Evolutionary conservation across 2,113 vertebrate species (phyloP), one percentile per base, ranked within the genome.

Genomic region (Halichoerus grypus): DNA sequence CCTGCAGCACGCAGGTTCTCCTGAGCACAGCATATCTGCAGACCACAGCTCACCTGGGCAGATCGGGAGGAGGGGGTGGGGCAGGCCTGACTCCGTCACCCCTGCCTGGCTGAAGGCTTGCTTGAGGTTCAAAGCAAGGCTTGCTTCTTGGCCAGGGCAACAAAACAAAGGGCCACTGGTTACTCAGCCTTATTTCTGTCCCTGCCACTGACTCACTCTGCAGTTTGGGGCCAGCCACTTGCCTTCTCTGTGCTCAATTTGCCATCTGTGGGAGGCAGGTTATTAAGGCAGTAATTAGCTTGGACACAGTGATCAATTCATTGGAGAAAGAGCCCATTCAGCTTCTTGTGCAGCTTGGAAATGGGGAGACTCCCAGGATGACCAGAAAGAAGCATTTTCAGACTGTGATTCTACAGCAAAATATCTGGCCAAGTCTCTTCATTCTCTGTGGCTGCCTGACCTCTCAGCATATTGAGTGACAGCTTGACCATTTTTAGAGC

Each of bases 1-100:
- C 97, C 95, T 76, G 57, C 71, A 55, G 46, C 22, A 59, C 28
- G 13, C 93, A 87, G 94, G 87, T 97, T 97, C 96, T 98, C 95
- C 87, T 92, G 96, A 97, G 97, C 96, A 88, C 95, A 98, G 97
- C 95, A 98, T 94, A 97, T 95, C 90, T 53, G 72, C 85, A 46
- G 83, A 65, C 83, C 0, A 0, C 0, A 9, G 94, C 88, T 98
- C 83, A 81, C 97, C 97, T 65, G 90, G 89, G 93, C 63, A 67
- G 53, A 39, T 57, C 2, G 7, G 22, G 12, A 39, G 61, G 13
- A 12, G 69, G 9, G 10, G 53, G 85, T 5, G 81, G 97, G 14
- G n/a, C 86, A 80, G 83, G 79, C 77, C 53, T 39, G 42, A 49
- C 31, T 49, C 77, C 31, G 11, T 89, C 92, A 95, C 31, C 67